A percentile compares a stretch with the other conserved stretches of the same genome.
These are phyloP conservation scores for Antheraea pernyi DNA, from an alignment of 1,140 invertebrate species.

Conservation along the genomic window DNA sequence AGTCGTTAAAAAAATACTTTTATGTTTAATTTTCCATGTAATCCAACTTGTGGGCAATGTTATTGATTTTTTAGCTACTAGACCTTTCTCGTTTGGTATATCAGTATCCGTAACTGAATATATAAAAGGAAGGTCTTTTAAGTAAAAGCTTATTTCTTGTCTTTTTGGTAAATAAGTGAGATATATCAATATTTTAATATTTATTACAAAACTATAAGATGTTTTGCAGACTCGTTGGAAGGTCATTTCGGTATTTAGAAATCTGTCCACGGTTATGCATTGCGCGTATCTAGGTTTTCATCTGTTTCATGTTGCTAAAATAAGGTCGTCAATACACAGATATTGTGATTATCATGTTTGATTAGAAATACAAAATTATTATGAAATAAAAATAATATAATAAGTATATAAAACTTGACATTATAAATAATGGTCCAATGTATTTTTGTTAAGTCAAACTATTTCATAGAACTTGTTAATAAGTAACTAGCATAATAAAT, in stretches of 20 bases:
- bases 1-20: conserved; percentile 15
- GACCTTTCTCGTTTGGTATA: conserved; percentile 5
- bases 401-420: too few species aligned
- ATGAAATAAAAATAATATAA: neutral
- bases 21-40: conserved; percentile 9
- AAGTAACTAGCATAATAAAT: too few species aligned
- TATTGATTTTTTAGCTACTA: conserved; percentile 55
- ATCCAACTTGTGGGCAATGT: conserved; percentile 30
- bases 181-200: neutral
- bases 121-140: neutral
- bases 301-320: conserved; percentile 17
- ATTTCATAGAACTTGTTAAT: too few species aligned
- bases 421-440: too few species aligned
- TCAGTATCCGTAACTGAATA: neutral
- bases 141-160: neutral
- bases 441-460: too few species aligned
- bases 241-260: conserved; percentile 41
- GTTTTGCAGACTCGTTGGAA: conserved; percentile 26
- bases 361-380: neutral
- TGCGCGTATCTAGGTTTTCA: conserved; percentile 33
- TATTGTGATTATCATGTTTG: neutral
- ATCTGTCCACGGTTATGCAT: conserved; percentile 32
- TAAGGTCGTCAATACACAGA: neutral
- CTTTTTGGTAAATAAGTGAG: neutral
- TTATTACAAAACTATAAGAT: neutral